phyloP scores from a whole-genome alignment of 2,113 vertebrate species.

The Cyanocitta stelleri region DNA sequence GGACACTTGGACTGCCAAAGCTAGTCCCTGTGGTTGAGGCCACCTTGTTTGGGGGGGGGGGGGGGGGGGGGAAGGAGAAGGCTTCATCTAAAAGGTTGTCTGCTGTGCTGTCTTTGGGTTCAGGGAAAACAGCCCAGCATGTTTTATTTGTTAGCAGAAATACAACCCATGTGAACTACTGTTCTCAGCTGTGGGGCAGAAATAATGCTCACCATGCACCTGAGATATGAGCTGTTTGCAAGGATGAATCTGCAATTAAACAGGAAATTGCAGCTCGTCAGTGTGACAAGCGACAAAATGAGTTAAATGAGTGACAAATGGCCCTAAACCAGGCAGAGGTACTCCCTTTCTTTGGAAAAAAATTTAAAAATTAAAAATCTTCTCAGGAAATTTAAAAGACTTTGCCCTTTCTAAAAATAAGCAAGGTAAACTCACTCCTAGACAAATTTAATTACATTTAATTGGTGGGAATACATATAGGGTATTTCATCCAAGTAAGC shows the following conservation, averaged over 20 bases:
- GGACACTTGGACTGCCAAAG: background rate
- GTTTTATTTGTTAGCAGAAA: background rate
- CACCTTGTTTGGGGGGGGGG: background rate
- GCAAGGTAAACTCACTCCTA: background rate
- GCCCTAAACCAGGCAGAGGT: background rate
- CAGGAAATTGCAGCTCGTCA: constrained; percentile 16
- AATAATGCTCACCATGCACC: background rate
- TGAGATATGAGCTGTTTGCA: background rate
- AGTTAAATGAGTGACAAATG: constrained; percentile 7
- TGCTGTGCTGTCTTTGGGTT: background rate
- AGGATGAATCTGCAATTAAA: background rate
- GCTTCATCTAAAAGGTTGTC: background rate
- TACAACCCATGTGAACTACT: background rate
- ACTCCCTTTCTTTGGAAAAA: background rate
- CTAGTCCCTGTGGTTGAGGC: background rate
- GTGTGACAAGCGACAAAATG: background rate
- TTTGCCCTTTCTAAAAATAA: background rate
- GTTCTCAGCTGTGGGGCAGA: background rate
- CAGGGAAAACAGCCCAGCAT: background rate
- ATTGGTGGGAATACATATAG: background rate
- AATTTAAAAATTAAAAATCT: background rate
- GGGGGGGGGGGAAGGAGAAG: background rate
- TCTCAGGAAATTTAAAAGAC: background rate
- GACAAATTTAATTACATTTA: background rate
- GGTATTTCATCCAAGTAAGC: background rate